These are phyloP conservation scores for Pseudopleuronectes americanus DNA, from an alignment of 2,797 vertebrate species.

Conservation along the genomic window DNA sequence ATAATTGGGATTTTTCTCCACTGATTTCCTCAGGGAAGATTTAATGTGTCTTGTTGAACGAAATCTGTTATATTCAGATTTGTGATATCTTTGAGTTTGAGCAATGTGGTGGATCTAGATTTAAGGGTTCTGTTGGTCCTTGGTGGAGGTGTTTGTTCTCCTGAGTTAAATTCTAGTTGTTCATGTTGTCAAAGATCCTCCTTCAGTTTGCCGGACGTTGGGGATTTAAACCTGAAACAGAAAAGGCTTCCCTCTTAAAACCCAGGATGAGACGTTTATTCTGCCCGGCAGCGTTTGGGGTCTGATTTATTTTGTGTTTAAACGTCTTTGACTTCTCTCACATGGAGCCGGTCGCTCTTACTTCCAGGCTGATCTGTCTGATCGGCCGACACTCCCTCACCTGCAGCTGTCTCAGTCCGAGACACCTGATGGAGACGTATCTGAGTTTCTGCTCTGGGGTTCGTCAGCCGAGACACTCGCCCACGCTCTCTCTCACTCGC, in stretches of 20 bases:
- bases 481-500: constrained; percentile 46
- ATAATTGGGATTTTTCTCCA: too few species aligned
- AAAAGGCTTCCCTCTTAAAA: constrained; percentile 6
- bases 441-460: constrained; percentile 42
- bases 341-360: constrained; percentile 10
- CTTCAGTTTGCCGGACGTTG: not conserved
- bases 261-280: constrained; percentile 7
- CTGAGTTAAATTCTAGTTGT: too few species aligned
- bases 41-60: too few species aligned
- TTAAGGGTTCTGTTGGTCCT: too few species aligned
- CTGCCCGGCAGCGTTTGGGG: constrained; percentile 18
- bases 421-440: constrained; percentile 53
- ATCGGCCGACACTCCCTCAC: constrained; percentile 30
- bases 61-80: too few species aligned
- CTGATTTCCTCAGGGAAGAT: too few species aligned
- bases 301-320: constrained; percentile 48
- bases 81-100: not conserved
- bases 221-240: constrained; percentile 10
- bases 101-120: not conserved
- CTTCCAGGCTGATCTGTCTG: constrained; percentile 27
- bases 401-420: constrained; percentile 49
- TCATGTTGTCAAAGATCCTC: not conserved
- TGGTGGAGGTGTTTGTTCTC: too few species aligned
- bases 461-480: constrained; percentile 54
- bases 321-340: constrained; percentile 3